These are phyloP conservation scores for Lindbergichthys nudifrons DNA, from an alignment of 2,797 vertebrate species.

Conservation along the genomic window DNA sequence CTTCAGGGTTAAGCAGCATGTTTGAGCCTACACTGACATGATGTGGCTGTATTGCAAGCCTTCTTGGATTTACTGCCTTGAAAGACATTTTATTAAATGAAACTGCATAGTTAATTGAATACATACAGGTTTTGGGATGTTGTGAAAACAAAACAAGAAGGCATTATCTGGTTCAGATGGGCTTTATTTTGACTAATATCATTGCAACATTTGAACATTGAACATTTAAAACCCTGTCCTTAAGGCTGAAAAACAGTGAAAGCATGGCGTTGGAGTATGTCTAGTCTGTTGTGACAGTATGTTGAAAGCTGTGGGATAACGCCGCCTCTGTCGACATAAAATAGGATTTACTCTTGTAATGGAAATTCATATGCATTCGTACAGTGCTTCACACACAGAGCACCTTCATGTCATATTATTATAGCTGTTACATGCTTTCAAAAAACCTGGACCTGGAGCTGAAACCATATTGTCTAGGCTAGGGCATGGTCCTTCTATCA, in stretches of 20 bases:
- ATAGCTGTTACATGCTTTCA: constrained; percentile 1
- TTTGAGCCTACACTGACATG: neutral
- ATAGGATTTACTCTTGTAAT: constrained; percentile 59
- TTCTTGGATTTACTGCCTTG: neutral
- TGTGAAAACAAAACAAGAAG: neutral
- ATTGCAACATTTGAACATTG: neutral
- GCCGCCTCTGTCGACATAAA: constrained; percentile 42
- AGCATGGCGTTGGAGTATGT: neutral
- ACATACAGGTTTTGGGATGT: too few species aligned
- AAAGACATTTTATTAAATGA: neutral
- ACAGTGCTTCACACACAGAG: neutral
- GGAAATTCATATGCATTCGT: constrained; percentile 22
- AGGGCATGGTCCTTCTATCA: neutral
- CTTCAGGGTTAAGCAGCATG: neutral
- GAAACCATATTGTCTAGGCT: neutral
- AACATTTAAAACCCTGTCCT: neutral
- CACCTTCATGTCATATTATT: constrained; percentile 3
- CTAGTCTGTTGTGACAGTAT: constrained; percentile 40
- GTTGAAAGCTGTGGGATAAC: constrained; percentile 47
- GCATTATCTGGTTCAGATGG: neutral
- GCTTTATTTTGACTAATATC: neutral
- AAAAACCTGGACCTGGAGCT: neutral
- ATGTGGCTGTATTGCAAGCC: neutral
- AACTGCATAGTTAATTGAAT: too few species aligned
- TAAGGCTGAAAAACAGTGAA: neutral